A percentile compares a stretch with the other conserved stretches of the same genome.
Conservation (phyloP, 2,797 vertebrate species). For the Pipistrellus pygmaeus region DNA sequence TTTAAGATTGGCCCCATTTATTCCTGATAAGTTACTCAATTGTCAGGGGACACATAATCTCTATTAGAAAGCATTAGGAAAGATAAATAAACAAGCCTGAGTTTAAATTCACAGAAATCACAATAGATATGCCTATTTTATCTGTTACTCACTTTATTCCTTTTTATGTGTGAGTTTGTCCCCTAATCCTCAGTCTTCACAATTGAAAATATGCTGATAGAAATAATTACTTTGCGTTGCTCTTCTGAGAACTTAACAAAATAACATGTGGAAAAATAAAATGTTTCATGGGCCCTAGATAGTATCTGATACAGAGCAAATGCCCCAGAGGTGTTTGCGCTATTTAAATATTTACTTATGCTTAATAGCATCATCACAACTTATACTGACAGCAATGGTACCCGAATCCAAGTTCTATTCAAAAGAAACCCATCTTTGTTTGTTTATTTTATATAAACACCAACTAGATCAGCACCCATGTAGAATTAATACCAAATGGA, state of each 20-base stretch:
- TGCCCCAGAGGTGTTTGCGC: neutral
- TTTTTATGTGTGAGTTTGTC: neutral
- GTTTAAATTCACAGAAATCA: neutral
- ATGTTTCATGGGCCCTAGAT: neutral
- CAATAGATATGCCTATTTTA: neutral
- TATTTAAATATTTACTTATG: neutral
- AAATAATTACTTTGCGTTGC: neutral
- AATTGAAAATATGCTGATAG: neutral
- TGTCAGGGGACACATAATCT: neutral
- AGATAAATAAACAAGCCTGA: neutral
- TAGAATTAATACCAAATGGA: neutral
- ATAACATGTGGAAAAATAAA: neutral
- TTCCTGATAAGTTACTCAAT: neutral
- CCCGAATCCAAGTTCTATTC: neutral
- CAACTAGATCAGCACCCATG: neutral
- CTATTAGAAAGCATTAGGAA: neutral
- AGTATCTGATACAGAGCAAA: neutral
- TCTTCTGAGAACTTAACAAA: neutral
- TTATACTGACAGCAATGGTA: neutral
- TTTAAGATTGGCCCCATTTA: neutral
- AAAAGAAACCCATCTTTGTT: neutral
- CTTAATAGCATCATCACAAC: neutral
- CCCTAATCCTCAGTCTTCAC: neutral
- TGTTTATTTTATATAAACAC: neutral
- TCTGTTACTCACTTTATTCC: neutral